Conservation (phyloP, 1,140 invertebrate genomes). For the Neocloeon triangulifer region DNA sequence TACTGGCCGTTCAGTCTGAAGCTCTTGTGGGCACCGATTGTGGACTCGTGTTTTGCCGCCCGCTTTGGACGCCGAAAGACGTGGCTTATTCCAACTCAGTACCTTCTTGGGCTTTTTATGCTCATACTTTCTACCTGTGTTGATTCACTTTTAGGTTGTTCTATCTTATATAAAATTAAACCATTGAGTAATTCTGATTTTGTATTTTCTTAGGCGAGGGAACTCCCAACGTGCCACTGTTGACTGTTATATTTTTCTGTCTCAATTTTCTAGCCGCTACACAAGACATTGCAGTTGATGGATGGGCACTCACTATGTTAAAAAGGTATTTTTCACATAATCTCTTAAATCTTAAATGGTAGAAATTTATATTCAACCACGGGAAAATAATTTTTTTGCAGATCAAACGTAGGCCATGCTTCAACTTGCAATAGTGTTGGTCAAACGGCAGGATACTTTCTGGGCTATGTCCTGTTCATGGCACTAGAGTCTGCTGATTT, state of each 20-base stretch:
- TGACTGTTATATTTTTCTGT: constrained; percentile 74
- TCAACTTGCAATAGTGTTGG: constrained; percentile 98
- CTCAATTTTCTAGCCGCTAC: constrained; percentile 94
- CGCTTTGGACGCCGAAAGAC: constrained; percentile 84
- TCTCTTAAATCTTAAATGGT: no score
- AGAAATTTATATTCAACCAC: no score
- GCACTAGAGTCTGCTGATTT: constrained; percentile 93
- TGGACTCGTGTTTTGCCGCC: constrained; percentile 71
- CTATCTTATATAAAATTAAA: no score
- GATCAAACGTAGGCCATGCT: constrained; percentile 92
- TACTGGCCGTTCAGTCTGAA: constrained; percentile 97
- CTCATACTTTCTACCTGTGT: constrained; percentile 53
- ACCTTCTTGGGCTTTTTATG: constrained; percentile 64
- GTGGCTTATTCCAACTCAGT: constrained; percentile 89
- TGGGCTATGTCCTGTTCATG: constrained; percentile 93
- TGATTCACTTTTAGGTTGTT: constrained; percentile 51
- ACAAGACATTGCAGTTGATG: constrained; percentile 98
- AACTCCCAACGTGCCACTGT: constrained; percentile 51
- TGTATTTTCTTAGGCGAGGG: constrained; percentile 17
- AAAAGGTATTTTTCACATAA: constrained; percentile 55
- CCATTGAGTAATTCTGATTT: neutral
- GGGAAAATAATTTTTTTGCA: no score
- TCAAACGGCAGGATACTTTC: constrained; percentile 92
- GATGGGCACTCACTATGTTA: constrained; percentile 97
- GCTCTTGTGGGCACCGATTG: constrained; percentile 92